phyloP scores from a whole-genome alignment of 2,797 vertebrate genomes.

The Synanceia verrucosa region DNA sequence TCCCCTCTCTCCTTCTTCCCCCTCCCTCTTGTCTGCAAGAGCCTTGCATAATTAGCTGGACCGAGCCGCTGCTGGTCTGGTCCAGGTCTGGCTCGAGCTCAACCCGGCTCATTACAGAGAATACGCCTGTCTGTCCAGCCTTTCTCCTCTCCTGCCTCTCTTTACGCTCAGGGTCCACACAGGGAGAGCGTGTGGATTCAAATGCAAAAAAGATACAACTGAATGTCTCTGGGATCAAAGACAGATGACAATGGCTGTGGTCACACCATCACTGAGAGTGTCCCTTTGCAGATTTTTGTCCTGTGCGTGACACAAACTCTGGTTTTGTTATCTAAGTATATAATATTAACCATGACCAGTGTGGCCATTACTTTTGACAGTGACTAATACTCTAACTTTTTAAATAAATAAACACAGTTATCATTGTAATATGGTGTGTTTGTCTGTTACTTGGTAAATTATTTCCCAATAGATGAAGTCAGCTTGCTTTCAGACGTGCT shows the following conservation, averaged over 20 bases:
- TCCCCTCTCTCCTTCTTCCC: constrained; percentile 7
- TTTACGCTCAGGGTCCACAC: constrained; percentile 23
- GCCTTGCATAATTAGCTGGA: constrained; percentile 72
- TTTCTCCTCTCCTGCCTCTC: constrained; percentile 23
- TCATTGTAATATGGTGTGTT: too few species aligned
- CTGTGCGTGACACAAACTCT: too few species aligned
- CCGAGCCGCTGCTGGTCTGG: constrained; percentile 35
- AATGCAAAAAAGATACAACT: constrained; percentile 26
- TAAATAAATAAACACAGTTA: too few species aligned
- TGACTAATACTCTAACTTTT: too few species aligned
- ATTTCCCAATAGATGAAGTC: too few species aligned
- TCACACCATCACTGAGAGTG: background rate
- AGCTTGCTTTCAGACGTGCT: too few species aligned
- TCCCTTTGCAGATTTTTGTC: background rate
- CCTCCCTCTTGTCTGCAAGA: constrained; percentile 28
- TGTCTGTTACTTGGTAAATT: too few species aligned
- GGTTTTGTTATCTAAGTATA: too few species aligned
- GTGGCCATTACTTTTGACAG: too few species aligned
- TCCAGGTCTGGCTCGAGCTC: constrained; percentile 63
- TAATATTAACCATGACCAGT: too few species aligned
- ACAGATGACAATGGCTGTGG: background rate
- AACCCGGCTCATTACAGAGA: constrained; percentile 65
- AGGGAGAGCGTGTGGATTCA: background rate
- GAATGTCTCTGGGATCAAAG: constrained; percentile 28
- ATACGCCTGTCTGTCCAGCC: constrained; percentile 46